Base-by-base conservation (phyloP, 2,888 invertebrate species). In the Stegophylla sp. region DNA sequence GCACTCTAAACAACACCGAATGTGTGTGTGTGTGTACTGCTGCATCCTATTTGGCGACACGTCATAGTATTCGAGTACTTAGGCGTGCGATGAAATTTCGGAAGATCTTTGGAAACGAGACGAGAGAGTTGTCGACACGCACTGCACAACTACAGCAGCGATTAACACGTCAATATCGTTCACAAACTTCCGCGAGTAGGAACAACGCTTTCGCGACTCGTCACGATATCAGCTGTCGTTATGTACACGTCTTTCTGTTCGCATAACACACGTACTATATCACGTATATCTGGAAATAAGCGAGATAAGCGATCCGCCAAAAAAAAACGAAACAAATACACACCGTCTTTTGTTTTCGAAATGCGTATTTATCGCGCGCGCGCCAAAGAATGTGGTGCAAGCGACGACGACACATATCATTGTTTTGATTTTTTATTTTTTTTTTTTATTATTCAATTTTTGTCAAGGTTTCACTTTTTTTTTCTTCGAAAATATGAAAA, bases 401-500 rank as follows among this genome's bases (percentile, higher is more conserved):
- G n/a, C 34, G 51, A 26, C 13, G 4, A 0, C 4, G 3, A 17
- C 28, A 26, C n/a, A 71, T 15, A 4, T 13, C n/a, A 41, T 41
- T 41, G 23, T 71, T 45, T 26, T 34, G n/a, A 53, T 20, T 53
- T 20, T 51, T 17, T 2, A 26, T 53, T 71, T 72, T 48, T 48
- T 3, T 20, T 53, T 53, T 9, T 20, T 9, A n/a, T 20, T 12
- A 1, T 56, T 10, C 20, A 9, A n/a, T 51, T 5, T n/a, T 72
- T 53, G 41, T 41, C n/a, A 23, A 41, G 26, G 43, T 73, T 73
- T 73, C 72, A 73, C 26, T 59, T 59, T 73, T 59, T 59, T 73
- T 73, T 73, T 72, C 71, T 15, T 17, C 4, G 64, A 53, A 71
- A 71, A 71, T 56, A 53, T 53, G 71, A 53, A 59, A 72, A 72